Evolutionary conservation across 1,140 invertebrate species (phyloP), one percentile per base, ranked within the genome.

Genomic region (Neotoxoptera formosana): DNA sequence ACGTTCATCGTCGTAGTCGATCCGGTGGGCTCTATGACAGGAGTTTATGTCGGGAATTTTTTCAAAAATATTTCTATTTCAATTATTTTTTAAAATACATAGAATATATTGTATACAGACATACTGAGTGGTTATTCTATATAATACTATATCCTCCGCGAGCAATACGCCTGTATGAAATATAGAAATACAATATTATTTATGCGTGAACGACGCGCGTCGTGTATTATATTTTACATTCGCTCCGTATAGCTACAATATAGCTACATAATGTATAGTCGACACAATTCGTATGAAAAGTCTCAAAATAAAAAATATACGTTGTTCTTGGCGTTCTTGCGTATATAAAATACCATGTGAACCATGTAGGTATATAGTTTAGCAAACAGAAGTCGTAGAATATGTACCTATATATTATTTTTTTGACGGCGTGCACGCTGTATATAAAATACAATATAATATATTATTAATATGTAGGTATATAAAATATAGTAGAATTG

Each of bases 1-100:
- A 76, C 30, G 60, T 51, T 36, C 90, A 51, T 91, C 60, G 76
- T n/a, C 67, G 51, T 91, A 17, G 48, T 23, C 23, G 90, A 91
- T 83, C 36, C 17, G 25, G 4, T 36, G n/a, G 25, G 47, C 41
- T 91, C 41, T 7, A 83, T 83, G 47, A 83, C n/a, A 7, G 60
- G 14, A 76, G 30, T n/a, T n/a, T 51, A 25, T 60, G 34, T 21
- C 7, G 7, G 25, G 45, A 20, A 41, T 36, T 36, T 36, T 30
- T 53, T 60, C 3, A 51, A 51, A 51, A 17, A 51, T 48, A 20
- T 51, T 17, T 51, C 14, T 51, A 51, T 51, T 17, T 20, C 4
- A 51, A 2, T 51, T 20, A 53, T 53, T 34, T 89, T 53, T n/a
- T 56, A 36, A 9, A 20, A 30, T 47, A 7, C 14, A 76, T 30